These are phyloP conservation scores for Pocota personata DNA, from an alignment of 2,888 invertebrate species.

Conservation along the genomic window DNA sequence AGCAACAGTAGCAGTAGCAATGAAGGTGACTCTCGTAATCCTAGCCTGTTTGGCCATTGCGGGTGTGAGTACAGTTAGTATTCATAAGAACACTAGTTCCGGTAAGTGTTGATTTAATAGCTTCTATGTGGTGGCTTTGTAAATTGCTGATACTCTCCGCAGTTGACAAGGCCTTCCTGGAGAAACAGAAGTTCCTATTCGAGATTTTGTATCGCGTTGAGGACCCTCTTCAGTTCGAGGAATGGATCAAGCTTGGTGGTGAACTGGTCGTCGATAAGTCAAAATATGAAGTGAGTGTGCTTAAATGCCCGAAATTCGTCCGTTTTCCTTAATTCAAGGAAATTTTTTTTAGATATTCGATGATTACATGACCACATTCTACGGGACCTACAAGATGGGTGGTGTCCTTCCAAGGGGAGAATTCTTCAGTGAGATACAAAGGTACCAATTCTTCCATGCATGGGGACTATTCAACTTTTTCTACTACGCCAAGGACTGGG, in stretches of 20 bases:
- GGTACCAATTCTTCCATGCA: slow-evolving; percentile 84
- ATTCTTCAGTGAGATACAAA: slow-evolving; percentile 84
- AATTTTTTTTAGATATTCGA: slow-evolving; percentile 75
- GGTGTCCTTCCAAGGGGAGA: slow-evolving; percentile 84
- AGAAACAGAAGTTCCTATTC: slow-evolving; percentile 78
- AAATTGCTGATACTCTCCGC: neutral
- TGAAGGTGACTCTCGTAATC: slow-evolving; percentile 79
- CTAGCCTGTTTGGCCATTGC: slow-evolving; percentile 79
- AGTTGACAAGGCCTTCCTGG: slow-evolving; percentile 77
- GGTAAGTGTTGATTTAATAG: slow-evolving; percentile 19
- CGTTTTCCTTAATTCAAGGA: neutral
- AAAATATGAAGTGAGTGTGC: slow-evolving; percentile 76
- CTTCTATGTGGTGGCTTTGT: neutral
- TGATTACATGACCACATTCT: slow-evolving; percentile 78
- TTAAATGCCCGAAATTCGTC: neutral
- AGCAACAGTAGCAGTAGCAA: slow-evolving; percentile 76
- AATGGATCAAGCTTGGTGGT: slow-evolving; percentile 77
- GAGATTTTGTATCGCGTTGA: slow-evolving; percentile 77
- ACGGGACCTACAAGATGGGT: slow-evolving; percentile 77
- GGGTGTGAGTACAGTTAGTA: slow-evolving; percentile 75
- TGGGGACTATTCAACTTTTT: slow-evolving; percentile 86
- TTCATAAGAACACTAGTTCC: slow-evolving; percentile 51
- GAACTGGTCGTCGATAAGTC: slow-evolving; percentile 75
- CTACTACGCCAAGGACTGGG: slow-evolving; percentile 88
- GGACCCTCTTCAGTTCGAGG: slow-evolving; percentile 78